Evolutionary conservation across 2,797 vertebrate genomes (phyloP), one percentile per base, ranked within the genome.

Genomic region (Scyliorhinus canicula): DNA sequence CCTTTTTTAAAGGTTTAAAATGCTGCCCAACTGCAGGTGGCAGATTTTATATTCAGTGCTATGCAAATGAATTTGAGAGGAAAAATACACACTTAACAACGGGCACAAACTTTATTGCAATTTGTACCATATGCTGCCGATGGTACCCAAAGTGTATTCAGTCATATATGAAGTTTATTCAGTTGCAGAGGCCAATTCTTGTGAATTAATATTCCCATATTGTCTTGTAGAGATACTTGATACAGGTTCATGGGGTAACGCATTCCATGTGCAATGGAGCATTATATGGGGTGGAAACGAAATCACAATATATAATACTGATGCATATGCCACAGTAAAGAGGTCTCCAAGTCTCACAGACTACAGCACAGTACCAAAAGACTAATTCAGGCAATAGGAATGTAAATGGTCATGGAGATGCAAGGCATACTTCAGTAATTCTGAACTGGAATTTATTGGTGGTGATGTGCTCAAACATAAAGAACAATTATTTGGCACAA

Each of bases 401-500:
- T n/a, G 14, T 60, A 14, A 90, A 52, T 57, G 55, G 55, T 90
- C 86, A 60, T 35, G 31, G 21, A 52, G 86, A 60, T 60, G 86
- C 31, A 90, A 90, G 31, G 4, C 86, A 90, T 31, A 90, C 55
- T 90, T 90, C 55, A 90, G 55, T 57, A 55, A 60, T 90, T 90
- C 6, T 60, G 52, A 90, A 90, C 4, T 90, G 52, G 86, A n/a
- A 60, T 57, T 90, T 90, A 90, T 90, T 90, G 86, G 52, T 90
- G 86, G 52, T 12, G 85, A 88, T 55, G 26, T 88, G 47, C 50
- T 88, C 52, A 55, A 90, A 90, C 55, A 35, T 90, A 90, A 90
- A 90, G 31, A 57, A 82, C 79, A 47, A 90, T 90, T 90, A n/a
- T n/a, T 90, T n/a, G 86, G 86, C 55, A 90, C 86, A 90, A 90